Evolutionary conservation across 2,113 vertebrate species (phyloP).

Genomic region (Scolopax mira): DNA sequence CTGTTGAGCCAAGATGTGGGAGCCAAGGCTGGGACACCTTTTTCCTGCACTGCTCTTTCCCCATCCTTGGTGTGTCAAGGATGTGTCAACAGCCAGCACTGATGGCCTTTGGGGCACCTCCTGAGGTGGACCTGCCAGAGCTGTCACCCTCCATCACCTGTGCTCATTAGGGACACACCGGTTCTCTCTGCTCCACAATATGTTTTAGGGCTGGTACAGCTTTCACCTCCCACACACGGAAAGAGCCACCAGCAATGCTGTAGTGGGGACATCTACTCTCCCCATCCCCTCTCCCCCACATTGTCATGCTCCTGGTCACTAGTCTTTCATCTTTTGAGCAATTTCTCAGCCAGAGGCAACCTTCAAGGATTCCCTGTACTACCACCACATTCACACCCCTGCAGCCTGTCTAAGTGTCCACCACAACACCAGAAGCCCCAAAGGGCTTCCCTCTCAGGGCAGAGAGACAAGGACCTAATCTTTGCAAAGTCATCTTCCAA

Average conservation of each 20-base stretch:
- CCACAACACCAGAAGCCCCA: not conserved
- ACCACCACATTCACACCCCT: not conserved
- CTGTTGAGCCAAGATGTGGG: rapidly evolving
- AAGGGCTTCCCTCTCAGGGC: not conserved
- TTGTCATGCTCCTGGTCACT: not conserved
- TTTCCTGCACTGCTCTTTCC: not conserved
- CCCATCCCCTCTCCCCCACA: not conserved
- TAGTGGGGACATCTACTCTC: not conserved
- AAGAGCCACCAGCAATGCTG: not conserved
- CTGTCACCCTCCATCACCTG: not conserved
- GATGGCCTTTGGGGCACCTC: not conserved
- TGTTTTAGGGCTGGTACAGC: rapidly evolving
- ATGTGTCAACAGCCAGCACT: not conserved
- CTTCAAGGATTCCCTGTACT: not conserved
- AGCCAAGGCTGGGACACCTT: not conserved
- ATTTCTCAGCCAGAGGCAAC: not conserved
- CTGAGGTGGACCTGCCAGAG: not conserved
- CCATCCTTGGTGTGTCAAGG: not conserved
- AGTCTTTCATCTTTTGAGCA: not conserved
- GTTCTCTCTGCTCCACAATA: not conserved
- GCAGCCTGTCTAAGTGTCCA: not conserved
- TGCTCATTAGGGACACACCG: rapidly evolving
- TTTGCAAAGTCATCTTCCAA: not conserved
- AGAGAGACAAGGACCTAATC: not conserved
- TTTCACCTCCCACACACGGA: not conserved